Evolutionary conservation across 2,113 vertebrate species (phyloP).

Genomic region (Prolemur simus): DNA sequence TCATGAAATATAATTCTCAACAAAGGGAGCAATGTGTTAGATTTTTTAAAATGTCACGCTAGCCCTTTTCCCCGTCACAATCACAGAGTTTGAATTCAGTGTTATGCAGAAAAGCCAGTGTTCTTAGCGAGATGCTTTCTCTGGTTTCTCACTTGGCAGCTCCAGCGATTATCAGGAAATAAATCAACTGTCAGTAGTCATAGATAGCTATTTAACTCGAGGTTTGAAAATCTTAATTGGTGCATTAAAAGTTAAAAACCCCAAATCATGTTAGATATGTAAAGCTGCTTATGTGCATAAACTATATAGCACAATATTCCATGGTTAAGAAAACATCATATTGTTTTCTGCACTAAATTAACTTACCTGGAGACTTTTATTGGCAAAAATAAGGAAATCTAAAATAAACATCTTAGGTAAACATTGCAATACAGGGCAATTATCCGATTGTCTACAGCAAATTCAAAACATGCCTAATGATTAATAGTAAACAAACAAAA

Average conservation of each 20-base stretch:
- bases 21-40: background rate
- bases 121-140: constrained; percentile 55
- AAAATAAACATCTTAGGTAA: background rate
- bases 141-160: constrained; percentile 53
- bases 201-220: constrained; percentile 75
- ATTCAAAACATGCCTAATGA: background rate
- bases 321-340: constrained; percentile 51
- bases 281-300: constrained; percentile 70
- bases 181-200: constrained; percentile 70
- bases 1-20: background rate
- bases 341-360: constrained; percentile 70
- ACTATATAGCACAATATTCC: constrained; percentile 47
- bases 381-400: constrained; percentile 25
- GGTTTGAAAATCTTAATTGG: constrained; percentile 74
- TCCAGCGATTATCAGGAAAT: constrained; percentile 63
- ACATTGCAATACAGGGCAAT: background rate
- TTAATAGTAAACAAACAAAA: background rate
- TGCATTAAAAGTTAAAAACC: constrained; percentile 79
- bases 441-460: background rate
- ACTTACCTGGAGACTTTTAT: constrained; percentile 7
- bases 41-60: background rate
- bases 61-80: background rate
- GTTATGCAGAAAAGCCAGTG: background rate
- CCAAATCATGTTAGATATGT: constrained; percentile 68
- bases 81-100: background rate